Percentiles rank a stretch among this genome's conserved stretches.
Evolutionary conservation across 2,113 vertebrate genomes (phyloP).

Genomic region (Marmota flaviventris): DNA sequence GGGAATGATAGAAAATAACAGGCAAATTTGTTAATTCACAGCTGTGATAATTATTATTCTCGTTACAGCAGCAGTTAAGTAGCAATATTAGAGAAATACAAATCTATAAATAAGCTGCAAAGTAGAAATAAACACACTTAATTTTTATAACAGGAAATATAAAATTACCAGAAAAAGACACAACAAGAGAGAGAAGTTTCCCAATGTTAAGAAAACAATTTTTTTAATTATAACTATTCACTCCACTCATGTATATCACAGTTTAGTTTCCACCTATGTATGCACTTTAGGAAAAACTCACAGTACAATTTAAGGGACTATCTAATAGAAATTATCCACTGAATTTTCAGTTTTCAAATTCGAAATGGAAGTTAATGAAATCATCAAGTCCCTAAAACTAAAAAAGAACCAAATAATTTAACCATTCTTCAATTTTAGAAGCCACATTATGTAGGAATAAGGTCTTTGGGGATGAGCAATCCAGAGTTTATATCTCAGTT

Average conservation of each 20-base stretch:
- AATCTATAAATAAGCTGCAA: conserved; percentile 1
- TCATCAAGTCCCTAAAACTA: not conserved
- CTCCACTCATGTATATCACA: not conserved
- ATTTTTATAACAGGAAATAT: conserved; percentile 1
- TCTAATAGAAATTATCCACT: not conserved
- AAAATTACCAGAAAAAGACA: conserved; percentile 34
- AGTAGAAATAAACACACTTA: conserved; percentile 12
- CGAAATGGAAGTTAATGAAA: not conserved
- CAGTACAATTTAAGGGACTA: not conserved
- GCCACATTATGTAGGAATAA: not conserved
- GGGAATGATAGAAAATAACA: conserved; percentile 11
- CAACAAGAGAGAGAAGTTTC: not conserved
- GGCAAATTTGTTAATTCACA: not conserved
- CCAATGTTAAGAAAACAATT: not conserved
- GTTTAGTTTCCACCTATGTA: not conserved
- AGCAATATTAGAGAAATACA: not conserved
- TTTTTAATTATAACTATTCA: not conserved
- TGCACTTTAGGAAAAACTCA: not conserved
- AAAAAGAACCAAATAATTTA: conserved; percentile 30
- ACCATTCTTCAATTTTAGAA: conserved; percentile 20
- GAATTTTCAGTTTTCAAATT: conserved; percentile 17
- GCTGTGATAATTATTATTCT: not conserved
- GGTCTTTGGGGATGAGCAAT: not conserved
- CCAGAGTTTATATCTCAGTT: not conserved
- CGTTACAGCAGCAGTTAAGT: not conserved